A percentile compares a stretch with the other conserved stretches of the same genome.
Evolutionary conservation across 2,888 invertebrate species (phyloP).

Genomic region (Lamellibrachia columna): DNA sequence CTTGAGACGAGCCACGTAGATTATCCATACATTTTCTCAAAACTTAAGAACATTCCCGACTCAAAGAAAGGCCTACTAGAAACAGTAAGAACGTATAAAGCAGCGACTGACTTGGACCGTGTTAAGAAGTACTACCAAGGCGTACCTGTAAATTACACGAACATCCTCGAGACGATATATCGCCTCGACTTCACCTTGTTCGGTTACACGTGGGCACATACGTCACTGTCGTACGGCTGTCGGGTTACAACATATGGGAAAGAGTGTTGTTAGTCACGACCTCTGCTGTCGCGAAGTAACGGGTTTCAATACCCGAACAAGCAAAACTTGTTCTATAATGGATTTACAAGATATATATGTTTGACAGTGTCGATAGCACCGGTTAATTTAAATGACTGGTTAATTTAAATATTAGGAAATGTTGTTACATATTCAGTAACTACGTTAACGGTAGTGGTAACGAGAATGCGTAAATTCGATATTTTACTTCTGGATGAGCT

Average conservation of each 20-base stretch:
- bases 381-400: no score
- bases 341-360: no score
- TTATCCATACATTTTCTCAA: not conserved
- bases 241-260: not conserved
- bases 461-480: no score
- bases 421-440: no score
- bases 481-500: no score
- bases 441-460: no score
- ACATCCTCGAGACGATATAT: not conserved
- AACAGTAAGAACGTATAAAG: not conserved
- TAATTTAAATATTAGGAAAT: no score
- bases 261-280: not conserved
- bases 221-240: not conserved
- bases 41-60: not conserved
- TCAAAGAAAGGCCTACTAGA: not conserved
- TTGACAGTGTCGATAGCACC: no score
- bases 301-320: not conserved
- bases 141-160: not conserved
- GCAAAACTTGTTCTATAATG: no score
- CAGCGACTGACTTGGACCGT: not conserved
- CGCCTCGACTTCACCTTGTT: not conserved
- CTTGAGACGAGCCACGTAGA: not conserved
- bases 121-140: not conserved
- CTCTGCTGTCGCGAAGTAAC: not conserved
- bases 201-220: not conserved